Percentiles rank a stretch among this genome's conserved stretches.
Conservation (phyloP, 2,113 vertebrate genomes). For the Pao palembangensis region DNA sequence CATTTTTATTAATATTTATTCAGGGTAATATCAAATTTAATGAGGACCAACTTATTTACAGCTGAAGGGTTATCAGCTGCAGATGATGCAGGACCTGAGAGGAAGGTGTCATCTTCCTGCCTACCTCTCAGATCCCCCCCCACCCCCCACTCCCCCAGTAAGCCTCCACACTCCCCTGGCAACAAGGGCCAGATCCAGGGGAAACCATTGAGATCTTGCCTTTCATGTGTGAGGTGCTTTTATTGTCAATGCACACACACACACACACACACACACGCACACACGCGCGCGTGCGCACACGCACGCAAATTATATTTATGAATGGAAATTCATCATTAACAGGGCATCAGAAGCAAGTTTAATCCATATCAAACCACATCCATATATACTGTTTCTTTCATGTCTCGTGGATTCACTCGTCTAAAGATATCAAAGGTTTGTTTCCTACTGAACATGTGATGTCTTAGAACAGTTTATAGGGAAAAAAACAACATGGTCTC, state of each 20-base stretch:
- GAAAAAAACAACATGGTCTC: too few species aligned
- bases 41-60: not conserved
- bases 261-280: slow-evolving; percentile 58
- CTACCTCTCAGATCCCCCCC: slow-evolving; percentile 37
- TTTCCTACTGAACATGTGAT: not conserved
- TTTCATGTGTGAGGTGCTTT: slow-evolving; percentile 75
- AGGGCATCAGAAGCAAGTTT: too few species aligned
- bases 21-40: too few species aligned
- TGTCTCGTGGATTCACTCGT: slow-evolving; percentile 3
- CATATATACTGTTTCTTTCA: too few species aligned
- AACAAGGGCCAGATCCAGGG: slow-evolving; percentile 62
- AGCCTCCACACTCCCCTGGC: slow-evolving; percentile 69
- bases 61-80: too few species aligned
- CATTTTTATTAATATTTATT: not conserved
- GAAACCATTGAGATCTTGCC: slow-evolving; percentile 74
- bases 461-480: not conserved
- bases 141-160: slow-evolving; percentile 34
- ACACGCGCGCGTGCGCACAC: slow-evolving; percentile 61
- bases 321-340: too few species aligned
- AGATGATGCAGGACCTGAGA: slow-evolving; percentile 6
- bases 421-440: slow-evolving; percentile 9
- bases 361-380: too few species aligned
- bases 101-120: slow-evolving; percentile 38
- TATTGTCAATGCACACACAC: slow-evolving; percentile 65
- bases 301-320: slow-evolving; percentile 12